Evolutionary conservation across 2,797 vertebrate species (phyloP), one percentile per base, ranked within the genome.

Genomic region (Chelidonichthys spinosus): DNA sequence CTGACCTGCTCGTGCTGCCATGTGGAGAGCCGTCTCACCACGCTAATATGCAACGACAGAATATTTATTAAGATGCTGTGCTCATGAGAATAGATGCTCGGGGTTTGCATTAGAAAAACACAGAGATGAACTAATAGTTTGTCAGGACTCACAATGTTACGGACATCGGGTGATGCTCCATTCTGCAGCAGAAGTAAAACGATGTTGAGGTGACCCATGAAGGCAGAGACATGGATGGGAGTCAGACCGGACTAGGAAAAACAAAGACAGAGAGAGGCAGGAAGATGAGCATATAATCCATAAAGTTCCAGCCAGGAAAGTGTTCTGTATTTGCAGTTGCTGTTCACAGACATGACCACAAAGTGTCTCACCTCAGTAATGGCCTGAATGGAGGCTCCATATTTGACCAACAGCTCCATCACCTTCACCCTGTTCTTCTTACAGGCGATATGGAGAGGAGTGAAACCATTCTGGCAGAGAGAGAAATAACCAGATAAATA

Each of bases 121-220:
- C 11, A 64, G 9, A 42, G 40, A 42, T 44, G 11, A 52, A 58
- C 2, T 69, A 25, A 78, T 15, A 4, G 35, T 14, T 36, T 56
- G 15, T 33, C 35, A 35, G 7, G 92, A 96, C 98, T 98, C 93
- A 99, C 98, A 91, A 99, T 97, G 94, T 99, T 99, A 90, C 97
- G 96, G 94, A 98, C 94, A 88, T 99, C 97, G 4, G 98, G 97
- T 83, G 97, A 99, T 47, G 98, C 98, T 93, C 97, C 98, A 56
- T 97, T 99, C 94, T 99, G 98, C 87, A 99, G 97, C 92, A 99
- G 95, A 35, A 99, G 96, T 69, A 99, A 96, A 84, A 99, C 97
- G 79, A 99, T 99, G 95, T 97, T 99, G 94, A 99, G 96, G 95
- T 99, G 98, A 84, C 98, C 98, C 98, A 99, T 99, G 94, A 99